A percentile compares a stretch with the other conserved stretches of the same genome.
Conservation (phyloP, 2,797 vertebrate species). For the Spinus pinus region DNA sequence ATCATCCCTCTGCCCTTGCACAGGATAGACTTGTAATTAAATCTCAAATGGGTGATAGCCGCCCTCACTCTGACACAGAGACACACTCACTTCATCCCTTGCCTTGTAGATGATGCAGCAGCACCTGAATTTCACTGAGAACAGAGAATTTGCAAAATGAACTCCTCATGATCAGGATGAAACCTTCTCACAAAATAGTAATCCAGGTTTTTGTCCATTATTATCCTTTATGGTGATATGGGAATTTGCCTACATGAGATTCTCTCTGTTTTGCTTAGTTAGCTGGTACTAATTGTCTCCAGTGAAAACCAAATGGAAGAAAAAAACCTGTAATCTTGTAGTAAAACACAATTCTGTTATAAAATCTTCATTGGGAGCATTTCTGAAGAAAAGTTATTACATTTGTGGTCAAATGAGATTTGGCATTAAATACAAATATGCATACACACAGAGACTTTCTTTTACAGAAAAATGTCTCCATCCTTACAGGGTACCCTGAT, state of each 20-base stretch:
- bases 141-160: not conserved
- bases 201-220: not conserved
- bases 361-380: not conserved
- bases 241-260: not conserved
- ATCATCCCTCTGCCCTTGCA: not conserved
- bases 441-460: not conserved
- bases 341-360: not conserved
- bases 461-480: not conserved
- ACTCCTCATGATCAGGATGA: not conserved
- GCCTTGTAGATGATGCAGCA: not conserved
- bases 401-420: not conserved
- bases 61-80: rapidly evolving
- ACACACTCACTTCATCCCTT: not conserved
- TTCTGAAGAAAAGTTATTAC: not conserved
- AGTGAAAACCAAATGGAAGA: not conserved
- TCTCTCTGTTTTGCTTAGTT: not conserved
- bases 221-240: not conserved
- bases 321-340: not conserved
- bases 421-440: not conserved
- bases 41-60: rapidly evolving
- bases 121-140: not conserved
- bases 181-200: not conserved
- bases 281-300: not conserved
- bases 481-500: not conserved
- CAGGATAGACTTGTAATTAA: not conserved